These are phyloP conservation scores for Patella pellucida DNA, from an alignment of 2,888 invertebrate species.

Conservation along the genomic window DNA sequence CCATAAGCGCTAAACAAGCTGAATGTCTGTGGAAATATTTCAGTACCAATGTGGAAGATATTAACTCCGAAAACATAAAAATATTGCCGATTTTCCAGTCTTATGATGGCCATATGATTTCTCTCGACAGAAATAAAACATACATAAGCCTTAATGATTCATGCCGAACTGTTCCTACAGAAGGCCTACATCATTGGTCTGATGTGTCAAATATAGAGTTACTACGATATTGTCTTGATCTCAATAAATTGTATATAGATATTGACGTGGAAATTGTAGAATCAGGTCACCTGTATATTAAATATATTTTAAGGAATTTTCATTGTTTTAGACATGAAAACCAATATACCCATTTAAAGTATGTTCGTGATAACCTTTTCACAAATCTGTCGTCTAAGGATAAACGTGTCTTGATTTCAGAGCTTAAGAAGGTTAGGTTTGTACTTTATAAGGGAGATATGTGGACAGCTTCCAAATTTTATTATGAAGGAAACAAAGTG, in stretches of 20 bases:
- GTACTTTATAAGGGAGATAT: slow-evolving; percentile 37
- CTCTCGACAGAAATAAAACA: not conserved
- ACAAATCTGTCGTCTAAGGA: slow-evolving; percentile 12
- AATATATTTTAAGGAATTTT: slow-evolving; percentile 31
- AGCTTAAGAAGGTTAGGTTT: slow-evolving; percentile 36
- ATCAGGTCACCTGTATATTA: slow-evolving; percentile 28
- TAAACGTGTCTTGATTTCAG: slow-evolving; percentile 26
- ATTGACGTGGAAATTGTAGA: slow-evolving; percentile 28
- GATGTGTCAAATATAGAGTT: not conserved
- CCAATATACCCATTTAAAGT: slow-evolving; percentile 24
- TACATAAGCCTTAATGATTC: not conserved
- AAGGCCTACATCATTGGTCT: slow-evolving; percentile 25
- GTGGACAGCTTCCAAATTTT: slow-evolving; percentile 42
- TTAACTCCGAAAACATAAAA: not conserved
- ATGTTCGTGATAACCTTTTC: slow-evolving; percentile 17
- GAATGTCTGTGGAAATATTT: not conserved
- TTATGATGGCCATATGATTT: not conserved
- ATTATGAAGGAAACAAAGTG: slow-evolving; percentile 41
- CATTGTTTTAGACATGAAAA: slow-evolving; percentile 14
- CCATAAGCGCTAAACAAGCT: no score
- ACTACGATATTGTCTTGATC: slow-evolving; percentile 18
- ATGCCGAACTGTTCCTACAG: slow-evolving; percentile 11
- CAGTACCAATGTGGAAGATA: not conserved
- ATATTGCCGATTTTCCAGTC: not conserved
- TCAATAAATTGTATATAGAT: slow-evolving; percentile 30